These are phyloP conservation scores for Manis pentadactyla DNA, from an alignment of 2,797 vertebrate genomes.

Conservation along the genomic window DNA sequence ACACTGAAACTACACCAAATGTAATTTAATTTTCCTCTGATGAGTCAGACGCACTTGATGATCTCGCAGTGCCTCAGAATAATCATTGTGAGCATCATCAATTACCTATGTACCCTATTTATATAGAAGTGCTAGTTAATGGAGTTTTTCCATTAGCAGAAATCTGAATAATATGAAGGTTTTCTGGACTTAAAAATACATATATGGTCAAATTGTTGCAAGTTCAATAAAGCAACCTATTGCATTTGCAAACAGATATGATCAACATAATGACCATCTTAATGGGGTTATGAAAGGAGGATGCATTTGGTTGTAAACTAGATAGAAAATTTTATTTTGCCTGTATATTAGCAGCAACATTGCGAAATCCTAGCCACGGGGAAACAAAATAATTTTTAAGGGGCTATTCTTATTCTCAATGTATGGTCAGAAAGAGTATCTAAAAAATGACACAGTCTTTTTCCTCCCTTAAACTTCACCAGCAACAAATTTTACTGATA, in stretches of 20 bases:
- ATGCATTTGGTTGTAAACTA: slow-evolving; percentile 30
- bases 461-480: not conserved
- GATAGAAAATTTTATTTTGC: slow-evolving; percentile 39
- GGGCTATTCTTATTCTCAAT: not conserved
- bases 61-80: slow-evolving; percentile 67
- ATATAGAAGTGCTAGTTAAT: slow-evolving; percentile 77
- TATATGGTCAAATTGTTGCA: slow-evolving; percentile 57
- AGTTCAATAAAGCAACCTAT: slow-evolving; percentile 52
- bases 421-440: not conserved
- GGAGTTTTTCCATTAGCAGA: slow-evolving; percentile 77
- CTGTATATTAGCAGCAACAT: not conserved
- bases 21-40: slow-evolving; percentile 82
- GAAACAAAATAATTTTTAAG: slow-evolving; percentile 46
- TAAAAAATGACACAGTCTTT: not conserved
- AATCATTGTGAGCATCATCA: slow-evolving; percentile 77
- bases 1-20: slow-evolving; percentile 68
- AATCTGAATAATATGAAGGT: slow-evolving; percentile 66
- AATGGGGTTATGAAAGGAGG: not conserved
- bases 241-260: slow-evolving; percentile 56
- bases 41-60: slow-evolving; percentile 79
- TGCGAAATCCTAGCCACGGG: slow-evolving; percentile 1
- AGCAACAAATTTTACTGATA: not conserved
- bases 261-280: slow-evolving; percentile 51
- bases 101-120: slow-evolving; percentile 76
- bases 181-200: slow-evolving; percentile 73